Base-by-base conservation (phyloP, 2,797 vertebrate species). In the Jordanella pulchra region DNA sequence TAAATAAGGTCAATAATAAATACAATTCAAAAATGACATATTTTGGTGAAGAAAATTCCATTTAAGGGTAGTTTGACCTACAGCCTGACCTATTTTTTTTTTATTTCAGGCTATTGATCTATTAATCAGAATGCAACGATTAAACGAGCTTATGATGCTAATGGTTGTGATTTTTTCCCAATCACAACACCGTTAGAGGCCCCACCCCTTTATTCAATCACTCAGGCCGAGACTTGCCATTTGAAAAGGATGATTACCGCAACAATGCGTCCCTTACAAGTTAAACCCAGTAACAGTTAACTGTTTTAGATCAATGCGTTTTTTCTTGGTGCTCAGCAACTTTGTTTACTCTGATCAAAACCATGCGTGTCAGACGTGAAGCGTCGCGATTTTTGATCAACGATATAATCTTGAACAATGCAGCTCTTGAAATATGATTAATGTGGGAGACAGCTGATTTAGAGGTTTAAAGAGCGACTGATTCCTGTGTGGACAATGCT, bases 281-380 rank as follows among this genome's bases (percentile, higher is more conserved):
- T 1, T 10, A 23, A 74, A 0, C 12, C 65, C 2, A n/a, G 55
- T 76, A 51, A 61, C 68, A 58, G 68, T 55, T 42, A 10, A 58
- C 51, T 60, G 63, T 72, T 69, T 58, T 79, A 4, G 2, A 39
- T 39, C 9, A 47, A 30, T 54, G 47, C 51, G 48, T 85, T 78
- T 82, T 78, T 82, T 56, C 67, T 35, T 73, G 7, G 45, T 48
- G 79, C 73, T 88, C 89, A 84, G 82, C 81, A 89, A 90, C 87
- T 92, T 92, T 89, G 87, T 91, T 89, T 88, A 89, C 85, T 76
- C 71, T 54, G 75, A 75, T 27, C 76, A 69, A 65, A 82, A 60
- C 77, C 63, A 79, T 72, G 76, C 75, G 11, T 68, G 83, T 71
- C 65, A 70, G 51, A 1, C 50, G 14, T 67, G 28, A 68, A 32